phyloP scores from a whole-genome alignment of 2,888 invertebrate genomes.

The Cryptus viduatorius region DNA sequence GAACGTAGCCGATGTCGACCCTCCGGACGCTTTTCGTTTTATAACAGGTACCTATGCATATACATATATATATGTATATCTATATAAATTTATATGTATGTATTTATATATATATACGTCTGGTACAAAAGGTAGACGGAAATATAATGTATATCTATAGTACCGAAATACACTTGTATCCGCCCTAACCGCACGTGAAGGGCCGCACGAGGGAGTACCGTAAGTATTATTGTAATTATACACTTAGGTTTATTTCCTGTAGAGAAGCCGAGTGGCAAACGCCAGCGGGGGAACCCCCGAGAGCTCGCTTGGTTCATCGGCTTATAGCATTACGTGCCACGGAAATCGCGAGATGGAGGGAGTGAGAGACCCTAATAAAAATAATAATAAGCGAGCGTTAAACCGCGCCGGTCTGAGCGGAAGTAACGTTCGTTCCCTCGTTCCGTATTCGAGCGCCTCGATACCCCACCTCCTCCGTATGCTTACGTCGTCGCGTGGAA shows the following conservation, averaged over 20 bases:
- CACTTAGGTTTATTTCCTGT: slow-evolving; percentile 85
- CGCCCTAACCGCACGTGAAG: slow-evolving; percentile 72
- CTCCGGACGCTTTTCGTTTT: slow-evolving; percentile 47
- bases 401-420: slow-evolving; percentile 80
- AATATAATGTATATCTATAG: slow-evolving; percentile 37
- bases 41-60: slow-evolving; percentile 27
- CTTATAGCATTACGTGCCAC: slow-evolving; percentile 77
- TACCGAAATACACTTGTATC: slow-evolving; percentile 59
- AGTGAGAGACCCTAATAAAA: slow-evolving; percentile 79
- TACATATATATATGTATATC: neutral
- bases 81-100: slow-evolving; percentile 24
- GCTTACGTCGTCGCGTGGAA: slow-evolving; percentile 40
- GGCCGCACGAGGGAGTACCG: slow-evolving; percentile 73
- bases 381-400: slow-evolving; percentile 83
- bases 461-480: neutral
- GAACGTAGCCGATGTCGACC: slow-evolving; percentile 67
- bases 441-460: slow-evolving; percentile 9
- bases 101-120: neutral
- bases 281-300: slow-evolving; percentile 16
- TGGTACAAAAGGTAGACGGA: neutral
- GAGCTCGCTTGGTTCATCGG: slow-evolving; percentile 64
- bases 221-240: slow-evolving; percentile 85
- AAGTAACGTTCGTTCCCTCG: slow-evolving; percentile 75
- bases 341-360: slow-evolving; percentile 53
- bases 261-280: slow-evolving; percentile 74